A percentile compares a stretch with the other conserved stretches of the same genome.
Evolutionary conservation across 1,140 invertebrate species (phyloP).

Genomic region (Drosophila trapezifrons): DNA sequence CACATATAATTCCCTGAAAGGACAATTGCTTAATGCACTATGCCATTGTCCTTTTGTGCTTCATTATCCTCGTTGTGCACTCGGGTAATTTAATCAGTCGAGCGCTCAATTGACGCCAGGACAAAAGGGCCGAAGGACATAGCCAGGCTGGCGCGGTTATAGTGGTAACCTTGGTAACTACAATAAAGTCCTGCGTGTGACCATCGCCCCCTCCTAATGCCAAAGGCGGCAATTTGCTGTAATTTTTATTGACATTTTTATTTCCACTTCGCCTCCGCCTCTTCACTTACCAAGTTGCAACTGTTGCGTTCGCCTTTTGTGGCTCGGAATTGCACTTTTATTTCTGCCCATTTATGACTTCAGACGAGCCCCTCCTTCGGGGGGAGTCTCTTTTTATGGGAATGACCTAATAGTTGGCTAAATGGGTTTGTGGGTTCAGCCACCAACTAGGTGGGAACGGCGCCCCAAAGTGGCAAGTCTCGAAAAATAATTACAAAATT

Average conservation of each 20-base stretch:
- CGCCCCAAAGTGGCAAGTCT: neutral
- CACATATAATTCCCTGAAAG: constrained; percentile 15
- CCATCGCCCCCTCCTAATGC: constrained; percentile 30
- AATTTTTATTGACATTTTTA: constrained; percentile 70
- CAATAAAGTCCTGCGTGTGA: constrained; percentile 56
- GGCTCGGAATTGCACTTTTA: constrained; percentile 26
- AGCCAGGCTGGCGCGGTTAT: constrained; percentile 14
- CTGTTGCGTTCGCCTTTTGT: constrained; percentile 42
- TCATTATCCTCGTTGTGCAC: constrained; percentile 47
- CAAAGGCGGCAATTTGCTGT: constrained; percentile 45
- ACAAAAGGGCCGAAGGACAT: constrained; percentile 22
- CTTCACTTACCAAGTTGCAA: constrained; percentile 27
- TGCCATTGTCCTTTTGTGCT: constrained; percentile 32
- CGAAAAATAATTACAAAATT: constrained; percentile 11
- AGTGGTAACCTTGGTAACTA: constrained; percentile 68
- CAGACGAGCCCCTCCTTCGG: constrained; percentile 32
- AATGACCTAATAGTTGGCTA: constrained; percentile 48
- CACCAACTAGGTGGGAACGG: constrained; percentile 14
- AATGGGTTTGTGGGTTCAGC: constrained; percentile 51
- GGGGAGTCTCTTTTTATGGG: constrained; percentile 37
- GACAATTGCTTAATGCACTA: constrained; percentile 67
- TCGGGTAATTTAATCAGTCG: constrained; percentile 72
- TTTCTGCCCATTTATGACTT: constrained; percentile 34
- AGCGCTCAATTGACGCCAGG: constrained; percentile 69
- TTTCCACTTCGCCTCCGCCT: constrained; percentile 45